Evolutionary conservation across 92 coral and sea anemone species (phyloP).

Genomic region (Scolanthus callimorphus): DNA sequence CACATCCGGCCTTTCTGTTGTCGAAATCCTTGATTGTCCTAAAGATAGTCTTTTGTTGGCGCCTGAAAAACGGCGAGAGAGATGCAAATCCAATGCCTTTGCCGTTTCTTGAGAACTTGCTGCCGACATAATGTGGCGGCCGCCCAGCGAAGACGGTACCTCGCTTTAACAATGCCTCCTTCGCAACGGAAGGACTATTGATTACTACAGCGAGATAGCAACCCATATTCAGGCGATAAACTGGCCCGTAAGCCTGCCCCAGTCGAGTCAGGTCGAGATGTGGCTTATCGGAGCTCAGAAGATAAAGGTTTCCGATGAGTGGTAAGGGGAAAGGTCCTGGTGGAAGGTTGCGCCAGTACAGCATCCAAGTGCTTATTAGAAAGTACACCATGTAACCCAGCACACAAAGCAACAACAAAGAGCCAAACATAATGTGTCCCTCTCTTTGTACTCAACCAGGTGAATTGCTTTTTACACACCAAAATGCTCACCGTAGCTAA

Average conservation of each 20-base stretch:
- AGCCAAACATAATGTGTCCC: no score
- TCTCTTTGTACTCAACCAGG: no score
- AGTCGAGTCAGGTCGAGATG: slow-evolving; percentile 54
- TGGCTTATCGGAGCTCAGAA: slow-evolving; percentile 50
- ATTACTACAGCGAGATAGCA: slow-evolving; percentile 57
- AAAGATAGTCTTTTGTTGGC: slow-evolving; percentile 50
- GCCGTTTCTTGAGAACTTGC: slow-evolving; percentile 44
- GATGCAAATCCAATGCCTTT: slow-evolving; percentile 67
- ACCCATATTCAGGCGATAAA: slow-evolving; percentile 65
- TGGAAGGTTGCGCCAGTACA: no score
- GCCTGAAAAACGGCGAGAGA: slow-evolving; percentile 44
- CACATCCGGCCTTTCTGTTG: slow-evolving; percentile 9
- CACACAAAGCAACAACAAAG: no score
- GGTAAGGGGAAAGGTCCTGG: slow-evolving; percentile 92
- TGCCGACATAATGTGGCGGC: slow-evolving; percentile 63
- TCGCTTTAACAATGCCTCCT: slow-evolving; percentile 70
- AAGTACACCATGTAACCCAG: no score
- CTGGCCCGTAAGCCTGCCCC: slow-evolving; percentile 58
- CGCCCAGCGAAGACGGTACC: slow-evolving; percentile 71
- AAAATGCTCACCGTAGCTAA: no score
- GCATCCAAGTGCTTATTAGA: no score
- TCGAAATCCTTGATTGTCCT: slow-evolving; percentile 45
- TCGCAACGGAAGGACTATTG: slow-evolving; percentile 62
- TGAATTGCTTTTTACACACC: no score
- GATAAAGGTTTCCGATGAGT: slow-evolving; percentile 67